These are phyloP conservation scores for Drosophila yakuba DNA, from an alignment of 1,140 invertebrate genomes.

Conservation along the genomic window DNA sequence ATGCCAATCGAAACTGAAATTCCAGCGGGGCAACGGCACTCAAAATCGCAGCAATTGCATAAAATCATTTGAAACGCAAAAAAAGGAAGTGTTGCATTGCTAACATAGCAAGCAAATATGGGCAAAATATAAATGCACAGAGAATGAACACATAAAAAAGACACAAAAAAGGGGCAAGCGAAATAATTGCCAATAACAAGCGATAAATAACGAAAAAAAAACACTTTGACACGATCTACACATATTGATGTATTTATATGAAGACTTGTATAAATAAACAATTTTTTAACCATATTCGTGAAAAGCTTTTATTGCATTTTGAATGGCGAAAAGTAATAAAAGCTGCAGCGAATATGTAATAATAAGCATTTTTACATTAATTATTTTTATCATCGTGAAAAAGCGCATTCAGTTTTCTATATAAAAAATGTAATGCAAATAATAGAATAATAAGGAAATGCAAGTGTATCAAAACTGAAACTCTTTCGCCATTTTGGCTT, in stretches of 20 bases:
- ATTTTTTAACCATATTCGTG: neutral
- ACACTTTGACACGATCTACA: neutral
- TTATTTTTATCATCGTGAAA: too few species aligned
- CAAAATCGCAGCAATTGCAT: constrained; percentile 9
- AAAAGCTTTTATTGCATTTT: neutral
- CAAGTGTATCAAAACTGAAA: neutral
- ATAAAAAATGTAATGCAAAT: too few species aligned
- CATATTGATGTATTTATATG: neutral
- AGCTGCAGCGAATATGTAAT: too few species aligned
- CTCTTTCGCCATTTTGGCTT: neutral
- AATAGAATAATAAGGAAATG: neutral
- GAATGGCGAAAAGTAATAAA: too few species aligned
- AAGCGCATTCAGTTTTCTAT: too few species aligned
- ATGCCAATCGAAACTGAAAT: neutral
- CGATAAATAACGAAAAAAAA: neutral
- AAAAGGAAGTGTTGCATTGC: constrained; percentile 10
- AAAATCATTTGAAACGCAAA: constrained; percentile 31
- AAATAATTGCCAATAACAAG: neutral
- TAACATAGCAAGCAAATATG: constrained; percentile 16
- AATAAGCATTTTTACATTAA: too few species aligned
- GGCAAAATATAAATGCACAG: neutral
- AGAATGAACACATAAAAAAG: neutral
- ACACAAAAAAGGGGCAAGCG: neutral
- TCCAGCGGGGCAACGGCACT: neutral
- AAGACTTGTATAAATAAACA: too few species aligned